Evolutionary conservation across 2,888 invertebrate species (phyloP), one percentile per base, ranked within the genome.

Genomic region (Lochmaea crataegi): DNA sequence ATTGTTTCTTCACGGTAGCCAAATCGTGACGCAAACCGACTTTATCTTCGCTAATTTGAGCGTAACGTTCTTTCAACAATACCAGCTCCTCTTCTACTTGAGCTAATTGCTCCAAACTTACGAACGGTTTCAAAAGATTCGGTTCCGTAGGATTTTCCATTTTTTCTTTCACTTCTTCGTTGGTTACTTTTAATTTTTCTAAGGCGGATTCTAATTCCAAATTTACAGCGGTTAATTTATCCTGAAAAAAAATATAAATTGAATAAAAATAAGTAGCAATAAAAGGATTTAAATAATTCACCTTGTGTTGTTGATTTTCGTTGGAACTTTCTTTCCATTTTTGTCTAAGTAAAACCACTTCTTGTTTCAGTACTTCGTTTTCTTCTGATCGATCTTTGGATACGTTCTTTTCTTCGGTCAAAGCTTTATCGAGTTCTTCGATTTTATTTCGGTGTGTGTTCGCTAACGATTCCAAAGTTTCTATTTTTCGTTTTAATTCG

Each of bases 81-180:
- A 92, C 91, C 80, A 94, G 87, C 85, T 94, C 94, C 84, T 94
- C 93, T 84, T 93, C 92, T 32, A 94, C 87, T 82, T 90, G 90
- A 82, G 89, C 89, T 82, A 92, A 85, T 83, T 90, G 87, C 41
- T 92, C 90, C 58, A 77, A 79, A 63, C 79, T 81, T 48, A 83
- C 75, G 18, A 78, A 66, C 65, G 72, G 79, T 72, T 72, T 76
- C 14, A 83, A 80, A 66, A 85, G 83, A 10, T 84, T 82, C 74
- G 85, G 84, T 74, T 86, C 86, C 16, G 66, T 61, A 16, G 64
- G 60, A 63, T 72, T 66, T 9, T 63, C 80, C 2, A 83, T 18
- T 42, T 53, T 56, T 16, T 61, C 79, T 48, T 86, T 85, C 2
- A 86, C 76, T 65, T 87, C 86, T 63, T 72, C 84, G 87, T 86